Evolutionary conservation across 2,113 vertebrate genomes (phyloP).

Genomic region (Phalacrocorax pelagicus): DNA sequence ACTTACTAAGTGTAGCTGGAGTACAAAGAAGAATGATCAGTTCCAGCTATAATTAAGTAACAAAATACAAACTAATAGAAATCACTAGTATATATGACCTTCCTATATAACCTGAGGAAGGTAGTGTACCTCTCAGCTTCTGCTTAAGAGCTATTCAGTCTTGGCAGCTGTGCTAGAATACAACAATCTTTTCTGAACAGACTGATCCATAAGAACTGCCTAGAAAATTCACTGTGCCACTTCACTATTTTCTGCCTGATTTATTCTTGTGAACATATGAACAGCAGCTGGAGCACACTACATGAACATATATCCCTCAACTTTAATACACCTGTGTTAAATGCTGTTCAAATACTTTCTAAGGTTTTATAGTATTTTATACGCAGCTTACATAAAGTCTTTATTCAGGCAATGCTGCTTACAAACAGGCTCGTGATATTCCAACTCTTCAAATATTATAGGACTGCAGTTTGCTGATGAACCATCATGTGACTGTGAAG

Average conservation of each 20-base stretch:
- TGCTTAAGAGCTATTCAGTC: not conserved
- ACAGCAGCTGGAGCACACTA: not conserved
- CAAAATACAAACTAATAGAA: not conserved
- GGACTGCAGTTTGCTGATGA: conserved; percentile 91
- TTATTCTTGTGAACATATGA: not conserved
- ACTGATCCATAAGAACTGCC: not conserved
- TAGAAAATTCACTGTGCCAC: not conserved
- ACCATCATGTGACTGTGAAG: conserved; percentile 89
- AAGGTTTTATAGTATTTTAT: conserved; percentile 7
- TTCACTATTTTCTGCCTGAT: not conserved
- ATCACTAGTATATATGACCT: not conserved
- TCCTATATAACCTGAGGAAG: not conserved
- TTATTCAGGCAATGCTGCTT: conserved; percentile 85
- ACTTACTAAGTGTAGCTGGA: not conserved
- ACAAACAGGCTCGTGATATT: conserved; percentile 95
- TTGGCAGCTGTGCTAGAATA: not conserved
- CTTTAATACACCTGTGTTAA: not conserved
- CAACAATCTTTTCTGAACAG: not conserved
- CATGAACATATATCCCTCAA: not conserved
- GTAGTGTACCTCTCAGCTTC: not conserved
- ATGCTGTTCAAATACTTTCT: not conserved
- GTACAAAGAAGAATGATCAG: not conserved
- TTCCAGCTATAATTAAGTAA: not conserved
- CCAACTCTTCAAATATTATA: conserved; percentile 94
- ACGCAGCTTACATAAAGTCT: conserved; percentile 83